These are phyloP conservation scores for Micronycteris hirsuta DNA, from an alignment of 2,113 vertebrate genomes.

Conservation along the genomic window DNA sequence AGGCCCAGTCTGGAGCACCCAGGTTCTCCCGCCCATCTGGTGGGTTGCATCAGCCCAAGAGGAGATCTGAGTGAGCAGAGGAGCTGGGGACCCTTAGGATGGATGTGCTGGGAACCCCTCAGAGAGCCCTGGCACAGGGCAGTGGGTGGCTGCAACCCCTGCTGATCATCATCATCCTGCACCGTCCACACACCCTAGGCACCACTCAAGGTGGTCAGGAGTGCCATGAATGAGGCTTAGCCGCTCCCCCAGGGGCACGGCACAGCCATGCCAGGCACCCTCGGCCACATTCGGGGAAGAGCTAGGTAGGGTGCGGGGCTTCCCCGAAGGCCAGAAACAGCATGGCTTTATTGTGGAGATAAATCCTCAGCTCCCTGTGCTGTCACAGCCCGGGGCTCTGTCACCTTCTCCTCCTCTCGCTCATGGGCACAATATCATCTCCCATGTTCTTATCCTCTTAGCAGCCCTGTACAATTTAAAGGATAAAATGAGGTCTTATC, in stretches of 20 bases:
- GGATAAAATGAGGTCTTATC: not conserved
- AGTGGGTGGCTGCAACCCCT: not conserved
- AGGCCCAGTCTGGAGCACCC: not conserved
- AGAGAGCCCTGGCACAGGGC: not conserved
- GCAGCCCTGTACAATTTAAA: not conserved
- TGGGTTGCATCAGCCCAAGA: not conserved
- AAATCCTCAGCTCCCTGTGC: not conserved
- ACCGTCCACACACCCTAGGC: not conserved
- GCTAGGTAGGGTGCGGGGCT: not conserved
- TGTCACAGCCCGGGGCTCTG: not conserved
- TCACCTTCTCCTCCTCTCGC: not conserved
- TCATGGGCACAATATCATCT: not conserved
- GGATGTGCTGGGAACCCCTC: no score
- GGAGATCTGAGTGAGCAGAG: not conserved
- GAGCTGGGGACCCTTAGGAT: not conserved
- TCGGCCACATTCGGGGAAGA: not conserved
- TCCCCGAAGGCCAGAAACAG: not conserved
- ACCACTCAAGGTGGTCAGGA: not conserved
- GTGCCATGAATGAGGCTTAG: not conserved
- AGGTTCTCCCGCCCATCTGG: not conserved
- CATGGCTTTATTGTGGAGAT: not conserved
- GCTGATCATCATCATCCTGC: not conserved
- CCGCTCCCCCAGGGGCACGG: fast-evolving
- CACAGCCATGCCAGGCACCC: not conserved
- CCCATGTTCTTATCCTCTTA: not conserved